Evolutionary conservation across 2,888 invertebrate genomes (phyloP).

Genomic region (Tigriopus californicus): DNA sequence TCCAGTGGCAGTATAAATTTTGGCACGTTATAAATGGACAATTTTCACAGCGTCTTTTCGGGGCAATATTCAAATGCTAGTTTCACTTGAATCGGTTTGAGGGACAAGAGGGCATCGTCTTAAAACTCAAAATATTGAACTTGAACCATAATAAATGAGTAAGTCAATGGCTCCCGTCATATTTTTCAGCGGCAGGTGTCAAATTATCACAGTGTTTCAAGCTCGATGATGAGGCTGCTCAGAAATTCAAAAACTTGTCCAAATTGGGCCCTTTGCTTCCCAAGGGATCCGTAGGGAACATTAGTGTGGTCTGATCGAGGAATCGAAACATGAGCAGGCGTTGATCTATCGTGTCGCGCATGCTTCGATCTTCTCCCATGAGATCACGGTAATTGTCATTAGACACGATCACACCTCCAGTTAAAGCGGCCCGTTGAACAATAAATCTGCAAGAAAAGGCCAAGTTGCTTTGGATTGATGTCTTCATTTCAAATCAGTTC

Average conservation of each 20-base stretch:
- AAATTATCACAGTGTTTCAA: too few relatives aligned
- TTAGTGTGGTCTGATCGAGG: not conserved
- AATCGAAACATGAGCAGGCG: not conserved
- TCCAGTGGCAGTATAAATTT: too few relatives aligned
- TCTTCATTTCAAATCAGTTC: not conserved
- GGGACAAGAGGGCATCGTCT: too few relatives aligned
- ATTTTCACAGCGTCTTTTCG: too few relatives aligned
- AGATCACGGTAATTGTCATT: slow-evolving; percentile 1
- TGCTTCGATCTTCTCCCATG: not conserved
- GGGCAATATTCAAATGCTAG: too few relatives aligned
- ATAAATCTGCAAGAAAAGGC: not conserved
- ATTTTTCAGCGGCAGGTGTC: too few relatives aligned
- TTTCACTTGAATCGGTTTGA: too few relatives aligned
- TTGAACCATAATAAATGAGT: too few relatives aligned
- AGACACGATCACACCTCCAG: slow-evolving; percentile 1
- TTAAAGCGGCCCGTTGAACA: not conserved
- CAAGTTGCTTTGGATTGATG: not conserved
- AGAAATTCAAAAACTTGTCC: not conserved
- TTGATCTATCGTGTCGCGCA: not conserved
- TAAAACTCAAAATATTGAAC: too few relatives aligned
- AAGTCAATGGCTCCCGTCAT: too few relatives aligned
- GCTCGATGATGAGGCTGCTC: too few relatives aligned
- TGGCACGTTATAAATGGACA: too few relatives aligned
- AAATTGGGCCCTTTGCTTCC: not conserved
- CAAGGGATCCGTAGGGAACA: slow-evolving; percentile 4